phyloP scores from a whole-genome alignment of 1,140 invertebrate species.

The Ceratosolen fusciceps region DNA sequence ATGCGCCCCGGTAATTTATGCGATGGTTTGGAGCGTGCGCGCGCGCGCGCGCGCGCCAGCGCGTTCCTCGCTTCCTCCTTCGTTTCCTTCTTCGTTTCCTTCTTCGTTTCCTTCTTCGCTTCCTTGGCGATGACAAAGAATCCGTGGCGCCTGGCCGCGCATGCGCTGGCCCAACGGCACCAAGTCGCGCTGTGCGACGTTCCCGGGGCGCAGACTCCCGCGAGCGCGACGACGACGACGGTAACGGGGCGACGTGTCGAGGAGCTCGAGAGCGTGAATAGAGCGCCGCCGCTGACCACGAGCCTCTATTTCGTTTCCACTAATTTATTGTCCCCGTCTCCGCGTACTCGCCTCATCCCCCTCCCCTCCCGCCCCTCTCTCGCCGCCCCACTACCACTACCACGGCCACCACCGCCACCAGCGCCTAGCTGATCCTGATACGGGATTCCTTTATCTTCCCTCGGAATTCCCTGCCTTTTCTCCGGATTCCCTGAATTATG shows the following conservation, averaged over 20 bases:
- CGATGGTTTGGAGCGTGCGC: neutral
- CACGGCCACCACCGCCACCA: too few relatives aligned
- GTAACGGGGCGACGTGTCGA: neutral
- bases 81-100: too few relatives aligned
- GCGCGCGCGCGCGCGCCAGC: too few relatives aligned
- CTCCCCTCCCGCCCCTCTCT: neutral
- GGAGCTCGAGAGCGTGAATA: neutral
- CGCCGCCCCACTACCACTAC: too few relatives aligned
- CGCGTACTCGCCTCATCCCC: neutral
- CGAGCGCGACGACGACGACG: too few relatives aligned
- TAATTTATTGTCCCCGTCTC: neutral
- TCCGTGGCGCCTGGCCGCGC: constrained; percentile 1
- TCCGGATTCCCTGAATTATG: constrained; percentile 1
- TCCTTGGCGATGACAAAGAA: constrained; percentile 23
- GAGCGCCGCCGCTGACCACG: neutral
- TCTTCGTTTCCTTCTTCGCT: too few relatives aligned
- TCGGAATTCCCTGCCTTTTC: neutral
- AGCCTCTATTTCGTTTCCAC: constrained; percentile 6
- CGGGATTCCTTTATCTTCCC: neutral
- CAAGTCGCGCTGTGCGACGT: constrained; percentile 30
- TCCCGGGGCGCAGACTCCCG: neutral
- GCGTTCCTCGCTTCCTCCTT: too few relatives aligned
- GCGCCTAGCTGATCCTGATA: neutral
- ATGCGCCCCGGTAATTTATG: constrained; percentile 28
- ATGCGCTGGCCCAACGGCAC: neutral